Conservation (phyloP, 2,888 invertebrate species). For the Exephanes ischioxanthus region DNA sequence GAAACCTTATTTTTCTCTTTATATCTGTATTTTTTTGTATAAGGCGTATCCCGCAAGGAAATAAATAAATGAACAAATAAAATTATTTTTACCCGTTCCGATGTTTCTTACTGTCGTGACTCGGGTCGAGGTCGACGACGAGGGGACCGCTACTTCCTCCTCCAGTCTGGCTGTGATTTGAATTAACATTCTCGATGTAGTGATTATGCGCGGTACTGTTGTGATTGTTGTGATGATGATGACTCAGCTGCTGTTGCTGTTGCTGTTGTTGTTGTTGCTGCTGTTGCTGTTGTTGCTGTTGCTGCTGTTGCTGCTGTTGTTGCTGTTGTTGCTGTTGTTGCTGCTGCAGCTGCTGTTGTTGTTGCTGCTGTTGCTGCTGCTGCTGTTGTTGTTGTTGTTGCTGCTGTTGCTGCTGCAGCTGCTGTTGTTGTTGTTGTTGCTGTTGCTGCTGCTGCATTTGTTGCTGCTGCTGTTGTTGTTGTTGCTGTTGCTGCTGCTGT, state of each 20-base stretch:
- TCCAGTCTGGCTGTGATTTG: constrained; percentile 79
- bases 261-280: constrained; percentile 69
- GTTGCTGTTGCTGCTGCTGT: constrained; percentile 75
- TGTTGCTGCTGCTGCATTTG: constrained; percentile 62
- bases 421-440: constrained; percentile 74
- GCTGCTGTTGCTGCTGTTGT: constrained; percentile 55
- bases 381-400: constrained; percentile 58
- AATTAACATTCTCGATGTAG: constrained; percentile 81
- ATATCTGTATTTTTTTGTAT: no score
- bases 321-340: constrained; percentile 59
- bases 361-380: constrained; percentile 8
- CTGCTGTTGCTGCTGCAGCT: constrained; percentile 68
- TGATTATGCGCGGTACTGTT: constrained; percentile 79
- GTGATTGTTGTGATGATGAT: constrained; percentile 81
- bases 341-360: constrained; percentile 42
- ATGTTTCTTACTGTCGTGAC: constrained; percentile 82
- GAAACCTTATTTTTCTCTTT: no score
- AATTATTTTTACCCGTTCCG: constrained; percentile 80
- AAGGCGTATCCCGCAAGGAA: no score
- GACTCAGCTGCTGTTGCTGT: constrained; percentile 58
- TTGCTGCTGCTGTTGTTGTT: constrained; percentile 72
- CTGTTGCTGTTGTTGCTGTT: constrained; percentile 69
- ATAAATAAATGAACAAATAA: no score
- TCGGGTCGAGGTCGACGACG: constrained; percentile 80
- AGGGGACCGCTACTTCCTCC: constrained; percentile 70